Evolutionary conservation across 2,113 vertebrate genomes (phyloP).

Genomic region (Misgurnus anguillicaudatus): DNA sequence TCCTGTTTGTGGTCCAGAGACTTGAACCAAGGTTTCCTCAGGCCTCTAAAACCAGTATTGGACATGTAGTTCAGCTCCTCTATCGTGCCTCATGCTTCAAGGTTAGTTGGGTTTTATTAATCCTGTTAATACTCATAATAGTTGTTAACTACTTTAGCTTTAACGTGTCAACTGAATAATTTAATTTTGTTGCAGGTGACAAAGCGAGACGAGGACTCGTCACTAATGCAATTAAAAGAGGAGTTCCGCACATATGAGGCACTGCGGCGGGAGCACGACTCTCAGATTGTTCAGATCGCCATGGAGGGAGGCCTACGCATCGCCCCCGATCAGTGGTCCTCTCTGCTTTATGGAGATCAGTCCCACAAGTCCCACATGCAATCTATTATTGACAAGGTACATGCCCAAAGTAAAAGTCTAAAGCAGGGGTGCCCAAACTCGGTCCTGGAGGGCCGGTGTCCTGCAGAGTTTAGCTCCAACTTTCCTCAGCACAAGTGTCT

Average conservation of each 20-base stretch:
- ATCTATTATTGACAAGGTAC: slow-evolving; percentile 98
- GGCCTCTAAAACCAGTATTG: slow-evolving; percentile 98
- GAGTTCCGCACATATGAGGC: slow-evolving; percentile 97
- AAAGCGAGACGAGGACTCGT: slow-evolving; percentile 97
- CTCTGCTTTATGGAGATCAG: slow-evolving; percentile 93
- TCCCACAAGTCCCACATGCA: slow-evolving; percentile 99
- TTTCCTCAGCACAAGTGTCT: no score
- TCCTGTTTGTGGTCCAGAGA: slow-evolving; percentile 97
- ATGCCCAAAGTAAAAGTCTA: not conserved
- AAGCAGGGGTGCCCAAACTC: no score
- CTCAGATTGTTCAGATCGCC: slow-evolving; percentile 97
- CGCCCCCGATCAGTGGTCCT: slow-evolving; percentile 99
- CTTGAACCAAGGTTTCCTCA: slow-evolving; percentile 96
- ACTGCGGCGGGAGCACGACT: slow-evolving; percentile 93
- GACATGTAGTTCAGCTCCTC: slow-evolving; percentile 97
- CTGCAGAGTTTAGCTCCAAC: no score
- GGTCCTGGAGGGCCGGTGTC: no score
- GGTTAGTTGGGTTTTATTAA: slow-evolving; percentile 67
- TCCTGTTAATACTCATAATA: not conserved
- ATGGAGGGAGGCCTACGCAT: slow-evolving; percentile 98
- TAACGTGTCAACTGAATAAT: not conserved
- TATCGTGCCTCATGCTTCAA: slow-evolving; percentile 98
- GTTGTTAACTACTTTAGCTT: not conserved
- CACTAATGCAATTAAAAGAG: slow-evolving; percentile 97
- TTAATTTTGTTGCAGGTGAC: slow-evolving; percentile 80